phyloP scores from a whole-genome alignment of 2,797 vertebrate species.

The Melopsittacus undulatus region DNA sequence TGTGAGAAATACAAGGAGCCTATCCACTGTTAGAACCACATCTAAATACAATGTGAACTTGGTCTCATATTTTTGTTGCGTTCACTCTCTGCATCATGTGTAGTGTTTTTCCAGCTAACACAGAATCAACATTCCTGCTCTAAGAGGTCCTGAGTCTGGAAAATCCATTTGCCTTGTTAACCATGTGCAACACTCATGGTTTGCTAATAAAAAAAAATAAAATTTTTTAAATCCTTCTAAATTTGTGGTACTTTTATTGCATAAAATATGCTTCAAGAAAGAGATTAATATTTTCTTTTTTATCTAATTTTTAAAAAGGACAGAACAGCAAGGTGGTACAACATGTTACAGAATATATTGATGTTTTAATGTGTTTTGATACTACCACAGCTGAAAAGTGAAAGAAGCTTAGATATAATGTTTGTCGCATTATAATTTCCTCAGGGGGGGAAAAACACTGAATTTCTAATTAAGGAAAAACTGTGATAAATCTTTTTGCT shows the following conservation, averaged over 20 bases:
- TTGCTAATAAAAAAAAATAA: too few relatives aligned
- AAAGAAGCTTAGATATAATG: neutral
- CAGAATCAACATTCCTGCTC: neutral
- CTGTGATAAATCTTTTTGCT: neutral
- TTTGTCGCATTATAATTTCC: neutral
- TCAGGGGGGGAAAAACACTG: neutral
- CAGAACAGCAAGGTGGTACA: neutral
- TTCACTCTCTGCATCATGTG: neutral
- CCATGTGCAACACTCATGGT: neutral
- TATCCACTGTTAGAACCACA: neutral
- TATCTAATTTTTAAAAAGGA: neutral
- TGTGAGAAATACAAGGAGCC: neutral
- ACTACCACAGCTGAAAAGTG: neutral
- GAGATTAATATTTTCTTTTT: neutral
- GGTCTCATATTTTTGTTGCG: neutral
- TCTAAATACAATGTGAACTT: neutral
- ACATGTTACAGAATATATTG: neutral
- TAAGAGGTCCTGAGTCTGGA: neutral
- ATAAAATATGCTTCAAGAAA: neutral
- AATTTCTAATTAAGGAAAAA: neutral
- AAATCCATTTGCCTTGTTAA: neutral
- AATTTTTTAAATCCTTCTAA: neutral
- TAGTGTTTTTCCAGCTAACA: neutral
- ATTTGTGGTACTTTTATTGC: neutral
- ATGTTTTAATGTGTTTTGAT: neutral